Conservation (phyloP, 2,113 vertebrate species). For the Xenus cinereus region DNA sequence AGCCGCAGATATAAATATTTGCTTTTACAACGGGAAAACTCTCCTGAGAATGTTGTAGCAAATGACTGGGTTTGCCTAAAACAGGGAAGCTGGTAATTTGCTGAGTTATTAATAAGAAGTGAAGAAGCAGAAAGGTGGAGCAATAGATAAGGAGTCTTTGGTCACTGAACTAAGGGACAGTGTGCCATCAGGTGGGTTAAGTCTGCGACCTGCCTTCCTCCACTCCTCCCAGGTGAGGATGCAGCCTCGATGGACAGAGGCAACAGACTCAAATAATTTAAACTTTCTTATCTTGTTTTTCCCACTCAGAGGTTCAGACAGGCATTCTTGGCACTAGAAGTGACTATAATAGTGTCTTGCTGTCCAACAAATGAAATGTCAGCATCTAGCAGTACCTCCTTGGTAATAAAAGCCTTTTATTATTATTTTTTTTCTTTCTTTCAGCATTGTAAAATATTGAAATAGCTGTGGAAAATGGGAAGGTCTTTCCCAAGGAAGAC, state of each 20-base stretch:
- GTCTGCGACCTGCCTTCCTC: not conserved
- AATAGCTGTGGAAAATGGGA: not conserved
- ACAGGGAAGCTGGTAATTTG: not conserved
- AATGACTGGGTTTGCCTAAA: not conserved
- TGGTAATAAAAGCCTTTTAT: not conserved
- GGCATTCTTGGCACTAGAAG: not conserved
- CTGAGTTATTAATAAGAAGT: not conserved
- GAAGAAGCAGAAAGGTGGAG: not conserved
- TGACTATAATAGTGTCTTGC: not conserved
- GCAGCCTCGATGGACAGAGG: not conserved
- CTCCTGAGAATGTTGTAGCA: slow-evolving; percentile 28
- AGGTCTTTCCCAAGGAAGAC: not conserved
- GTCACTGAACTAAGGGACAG: not conserved
- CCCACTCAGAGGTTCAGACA: not conserved
- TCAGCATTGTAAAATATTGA: not conserved
- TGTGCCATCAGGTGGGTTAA: not conserved
- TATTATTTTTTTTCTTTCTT: not conserved
- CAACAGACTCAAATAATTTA: not conserved
- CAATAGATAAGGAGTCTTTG: not conserved
- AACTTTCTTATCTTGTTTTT: not conserved
- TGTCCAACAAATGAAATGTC: not conserved
- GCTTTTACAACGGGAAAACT: slow-evolving; percentile 13
- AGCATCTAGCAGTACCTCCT: not conserved
- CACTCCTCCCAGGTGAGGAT: not conserved
- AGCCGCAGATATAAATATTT: slow-evolving; percentile 60